A percentile compares a stretch with the other conserved stretches of the same genome.
Conservation (phyloP, 1,140 invertebrate genomes). For the Stenopsyche tienmushanensis region DNA sequence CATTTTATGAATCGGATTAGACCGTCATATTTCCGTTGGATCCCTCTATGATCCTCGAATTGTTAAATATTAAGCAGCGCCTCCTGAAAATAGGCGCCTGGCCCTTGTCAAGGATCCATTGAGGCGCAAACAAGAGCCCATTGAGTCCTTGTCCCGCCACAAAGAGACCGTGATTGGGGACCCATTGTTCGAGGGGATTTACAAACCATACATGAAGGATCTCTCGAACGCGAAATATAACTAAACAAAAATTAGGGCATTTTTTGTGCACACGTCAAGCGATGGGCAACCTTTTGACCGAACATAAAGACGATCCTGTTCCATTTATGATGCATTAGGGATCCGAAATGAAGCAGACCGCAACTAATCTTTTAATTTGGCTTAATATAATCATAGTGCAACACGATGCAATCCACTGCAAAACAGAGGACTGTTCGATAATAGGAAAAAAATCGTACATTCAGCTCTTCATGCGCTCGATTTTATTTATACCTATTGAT, state of each 20-base stretch:
- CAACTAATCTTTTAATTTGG: no score
- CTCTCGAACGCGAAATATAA: slow-evolving; percentile 10
- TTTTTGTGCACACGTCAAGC: not conserved
- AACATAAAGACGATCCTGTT: not conserved
- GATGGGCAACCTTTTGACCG: not conserved
- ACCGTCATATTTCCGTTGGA: no score
- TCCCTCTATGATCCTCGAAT: no score
- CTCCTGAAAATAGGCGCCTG: slow-evolving; percentile 5
- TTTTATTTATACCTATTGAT: no score
- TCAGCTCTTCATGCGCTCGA: no score
- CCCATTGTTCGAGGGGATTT: slow-evolving; percentile 16
- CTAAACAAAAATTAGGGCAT: slow-evolving; percentile 17
- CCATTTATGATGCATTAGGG: no score
- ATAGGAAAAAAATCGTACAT: no score
- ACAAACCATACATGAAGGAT: slow-evolving; percentile 21
- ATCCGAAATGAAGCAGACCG: no score
- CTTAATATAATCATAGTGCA: no score
- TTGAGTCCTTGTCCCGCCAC: slow-evolving; percentile 19
- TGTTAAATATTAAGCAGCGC: not conserved
- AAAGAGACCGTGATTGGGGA: slow-evolving; percentile 20
- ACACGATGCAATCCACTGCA: no score
- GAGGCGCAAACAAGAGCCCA: slow-evolving; percentile 14
- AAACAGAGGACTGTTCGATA: no score
- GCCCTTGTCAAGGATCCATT: slow-evolving; percentile 20
- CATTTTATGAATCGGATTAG: no score